Conservation (phyloP, 2,113 vertebrate genomes). For the Benitochromis conjunctus region DNA sequence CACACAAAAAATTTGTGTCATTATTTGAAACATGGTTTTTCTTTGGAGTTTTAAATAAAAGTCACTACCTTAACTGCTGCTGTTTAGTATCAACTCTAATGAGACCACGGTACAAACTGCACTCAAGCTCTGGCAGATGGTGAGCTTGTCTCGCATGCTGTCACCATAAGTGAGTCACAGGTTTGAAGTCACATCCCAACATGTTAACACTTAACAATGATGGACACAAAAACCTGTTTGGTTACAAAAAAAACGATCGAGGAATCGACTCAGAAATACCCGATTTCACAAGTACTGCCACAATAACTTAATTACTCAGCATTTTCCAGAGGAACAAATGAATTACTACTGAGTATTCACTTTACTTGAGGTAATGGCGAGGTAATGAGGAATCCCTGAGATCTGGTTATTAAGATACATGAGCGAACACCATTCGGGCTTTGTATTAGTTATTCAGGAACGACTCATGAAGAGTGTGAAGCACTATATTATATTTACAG, state of each 20-base stretch:
- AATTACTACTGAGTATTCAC: accelerated
- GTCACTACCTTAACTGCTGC: accelerated
- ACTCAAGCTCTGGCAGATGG: neutral
- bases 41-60: neutral
- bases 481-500: neutral
- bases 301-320: neutral
- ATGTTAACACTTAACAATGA: neutral
- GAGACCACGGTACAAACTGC: neutral
- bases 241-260: neutral
- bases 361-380: neutral
- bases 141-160: accelerated
- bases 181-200: neutral
- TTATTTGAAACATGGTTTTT: neutral
- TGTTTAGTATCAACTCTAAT: neutral
- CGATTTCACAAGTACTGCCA: accelerated
- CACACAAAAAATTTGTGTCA: accelerated
- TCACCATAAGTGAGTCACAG: accelerated
- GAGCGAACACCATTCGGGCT: neutral
- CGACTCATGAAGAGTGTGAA: neutral
- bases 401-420: neutral
- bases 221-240: neutral
- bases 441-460: neutral
- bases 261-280: neutral
- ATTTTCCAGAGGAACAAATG: neutral
- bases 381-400: neutral